A percentile compares a stretch with the other conserved stretches of the same genome.
These are phyloP conservation scores for Chauna torquata DNA, from an alignment of 2,113 vertebrate genomes.

Conservation along the genomic window DNA sequence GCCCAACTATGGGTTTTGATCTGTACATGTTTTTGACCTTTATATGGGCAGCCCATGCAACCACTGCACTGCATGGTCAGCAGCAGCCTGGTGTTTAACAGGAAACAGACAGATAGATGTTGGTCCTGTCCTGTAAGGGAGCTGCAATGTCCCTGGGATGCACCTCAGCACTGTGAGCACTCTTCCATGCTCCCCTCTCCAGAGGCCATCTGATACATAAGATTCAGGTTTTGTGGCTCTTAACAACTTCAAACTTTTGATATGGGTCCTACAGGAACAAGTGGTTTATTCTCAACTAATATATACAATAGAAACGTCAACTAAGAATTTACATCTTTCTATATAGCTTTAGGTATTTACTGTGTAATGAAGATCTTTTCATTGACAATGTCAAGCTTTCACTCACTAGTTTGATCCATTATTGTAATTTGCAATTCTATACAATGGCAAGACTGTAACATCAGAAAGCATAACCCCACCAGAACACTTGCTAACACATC, in stretches of 20 bases:
- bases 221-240: neutral
- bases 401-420: neutral
- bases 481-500: neutral
- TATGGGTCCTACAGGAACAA: neutral
- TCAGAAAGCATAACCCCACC: neutral
- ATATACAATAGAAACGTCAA: neutral
- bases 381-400: neutral
- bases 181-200: neutral
- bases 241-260: neutral
- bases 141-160: too few relatives aligned
- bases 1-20: neutral
- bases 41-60: neutral
- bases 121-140: neutral
- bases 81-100: neutral
- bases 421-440: neutral
- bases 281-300: neutral
- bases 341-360: neutral
- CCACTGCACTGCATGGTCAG: neutral
- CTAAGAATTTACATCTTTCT: neutral
- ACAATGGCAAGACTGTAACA: neutral
- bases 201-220: neutral
- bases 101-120: neutral
- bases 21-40: accelerated
- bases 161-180: neutral
- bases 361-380: neutral